Conservation (phyloP, 2,113 vertebrate species). For the Zingel zingel region DNA sequence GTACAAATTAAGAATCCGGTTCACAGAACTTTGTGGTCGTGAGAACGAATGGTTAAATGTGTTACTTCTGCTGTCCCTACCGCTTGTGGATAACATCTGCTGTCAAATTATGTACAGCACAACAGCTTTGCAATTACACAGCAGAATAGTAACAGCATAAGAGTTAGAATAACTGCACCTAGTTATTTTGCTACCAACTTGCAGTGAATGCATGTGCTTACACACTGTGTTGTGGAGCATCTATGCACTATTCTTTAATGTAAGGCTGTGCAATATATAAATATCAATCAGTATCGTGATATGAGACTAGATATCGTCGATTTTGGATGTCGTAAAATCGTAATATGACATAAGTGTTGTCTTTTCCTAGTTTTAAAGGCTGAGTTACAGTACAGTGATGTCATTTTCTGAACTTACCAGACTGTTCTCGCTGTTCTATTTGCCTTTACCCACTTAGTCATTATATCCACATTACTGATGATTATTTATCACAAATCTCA, state of each 20-base stretch:
- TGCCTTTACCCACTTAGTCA: no score
- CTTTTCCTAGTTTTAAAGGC: no score
- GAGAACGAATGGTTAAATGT: neutral
- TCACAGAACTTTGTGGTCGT: neutral
- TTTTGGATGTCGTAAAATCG: no score
- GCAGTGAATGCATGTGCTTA: neutral
- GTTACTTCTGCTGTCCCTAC: slow-evolving; percentile 35
- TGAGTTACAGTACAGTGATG: no score
- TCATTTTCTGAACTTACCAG: no score
- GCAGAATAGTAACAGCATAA: neutral
- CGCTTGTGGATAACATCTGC: slow-evolving; percentile 14
- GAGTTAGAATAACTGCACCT: neutral
- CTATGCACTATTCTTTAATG: neutral
- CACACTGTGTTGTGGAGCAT: neutral
- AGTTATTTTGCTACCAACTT: neutral
- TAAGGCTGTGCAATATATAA: no score
- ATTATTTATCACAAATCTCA: no score
- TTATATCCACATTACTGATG: no score
- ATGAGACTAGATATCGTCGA: no score
- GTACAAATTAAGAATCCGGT: neutral
- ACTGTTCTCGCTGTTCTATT: no score
- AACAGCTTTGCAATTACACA: neutral
- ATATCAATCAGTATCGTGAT: no score
- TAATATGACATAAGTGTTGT: no score
- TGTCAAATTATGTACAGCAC: neutral